These are phyloP conservation scores for Tragelaphus strepsiceros DNA, from an alignment of 2,113 vertebrate species.

Conservation along the genomic window DNA sequence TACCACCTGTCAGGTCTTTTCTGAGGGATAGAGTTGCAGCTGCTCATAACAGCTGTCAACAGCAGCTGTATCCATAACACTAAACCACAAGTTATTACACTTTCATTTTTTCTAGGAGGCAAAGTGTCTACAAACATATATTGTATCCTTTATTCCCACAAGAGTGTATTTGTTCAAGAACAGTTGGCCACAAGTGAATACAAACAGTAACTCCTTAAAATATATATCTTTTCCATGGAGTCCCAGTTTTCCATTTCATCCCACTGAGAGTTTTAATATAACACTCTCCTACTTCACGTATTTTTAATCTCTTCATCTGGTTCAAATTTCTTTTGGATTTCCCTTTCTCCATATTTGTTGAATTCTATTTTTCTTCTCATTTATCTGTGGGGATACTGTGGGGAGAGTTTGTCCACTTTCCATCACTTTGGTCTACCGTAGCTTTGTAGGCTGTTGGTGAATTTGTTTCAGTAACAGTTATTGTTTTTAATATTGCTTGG, in stretches of 20 bases:
- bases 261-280: neutral
- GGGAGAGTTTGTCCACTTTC: neutral
- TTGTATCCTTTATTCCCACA: slow-evolving; percentile 19
- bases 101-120: slow-evolving; percentile 5
- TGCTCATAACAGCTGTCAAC: slow-evolving; percentile 39
- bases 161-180: slow-evolving; percentile 39
- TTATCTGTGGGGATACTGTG: neutral
- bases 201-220: slow-evolving; percentile 10
- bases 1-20: slow-evolving; percentile 37
- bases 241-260: neutral
- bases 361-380: slow-evolving; percentile 12
- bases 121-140: neutral
- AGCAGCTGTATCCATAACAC: slow-evolving; percentile 52
- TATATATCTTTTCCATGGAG: neutral
- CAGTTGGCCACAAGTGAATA: slow-evolving; percentile 32
- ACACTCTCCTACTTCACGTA: neutral
- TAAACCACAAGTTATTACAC: neutral
- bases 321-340: neutral
- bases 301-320: neutral
- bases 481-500: neutral
- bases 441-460: neutral
- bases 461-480: slow-evolving; percentile 24
- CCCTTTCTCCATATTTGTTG: neutral
- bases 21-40: slow-evolving; percentile 27
- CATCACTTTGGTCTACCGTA: neutral